Percentiles rank a stretch among this genome's conserved stretches.
phyloP scores from a whole-genome alignment of 2,113 vertebrate species.

The Dicrurus megarhynchus region DNA sequence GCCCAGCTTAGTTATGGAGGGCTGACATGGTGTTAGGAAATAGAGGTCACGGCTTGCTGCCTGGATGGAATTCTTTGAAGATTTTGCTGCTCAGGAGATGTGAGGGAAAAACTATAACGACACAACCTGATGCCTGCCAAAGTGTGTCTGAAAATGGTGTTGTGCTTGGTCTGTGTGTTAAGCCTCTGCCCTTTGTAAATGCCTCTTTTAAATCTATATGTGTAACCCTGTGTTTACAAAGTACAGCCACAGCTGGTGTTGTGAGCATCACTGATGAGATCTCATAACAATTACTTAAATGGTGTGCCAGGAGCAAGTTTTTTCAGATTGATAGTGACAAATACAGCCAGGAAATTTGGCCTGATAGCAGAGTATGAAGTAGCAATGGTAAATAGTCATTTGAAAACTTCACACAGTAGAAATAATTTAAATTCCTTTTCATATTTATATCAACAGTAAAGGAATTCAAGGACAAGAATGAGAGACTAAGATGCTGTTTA shows the following conservation, averaged over 20 bases:
- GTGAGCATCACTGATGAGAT: not conserved
- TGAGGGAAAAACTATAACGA: not conserved
- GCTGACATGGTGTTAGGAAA: not conserved
- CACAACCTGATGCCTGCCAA: not conserved
- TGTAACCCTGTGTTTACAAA: not conserved
- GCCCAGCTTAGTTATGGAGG: not conserved
- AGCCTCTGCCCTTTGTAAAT: not conserved
- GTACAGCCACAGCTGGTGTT: not conserved
- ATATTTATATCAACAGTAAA: not conserved
- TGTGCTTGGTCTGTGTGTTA: not conserved
- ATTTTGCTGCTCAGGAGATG: not conserved
- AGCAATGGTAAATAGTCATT: not conserved
- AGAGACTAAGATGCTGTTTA: not conserved
- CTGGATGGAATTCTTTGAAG: constrained; percentile 42
- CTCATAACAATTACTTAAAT: not conserved
- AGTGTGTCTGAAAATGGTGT: not conserved
- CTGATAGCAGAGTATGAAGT: not conserved
- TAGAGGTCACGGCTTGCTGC: not conserved
- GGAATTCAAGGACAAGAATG: not conserved
- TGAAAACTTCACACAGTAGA: not conserved
- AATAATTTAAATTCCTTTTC: not conserved
- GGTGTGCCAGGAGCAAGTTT: not conserved
- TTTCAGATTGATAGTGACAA: not conserved
- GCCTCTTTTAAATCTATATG: not conserved
- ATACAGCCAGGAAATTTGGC: not conserved